Evolutionary conservation across 2,113 vertebrate genomes (phyloP), one percentile per base, ranked within the genome.

Genomic region (Epinephelus moara): DNA sequence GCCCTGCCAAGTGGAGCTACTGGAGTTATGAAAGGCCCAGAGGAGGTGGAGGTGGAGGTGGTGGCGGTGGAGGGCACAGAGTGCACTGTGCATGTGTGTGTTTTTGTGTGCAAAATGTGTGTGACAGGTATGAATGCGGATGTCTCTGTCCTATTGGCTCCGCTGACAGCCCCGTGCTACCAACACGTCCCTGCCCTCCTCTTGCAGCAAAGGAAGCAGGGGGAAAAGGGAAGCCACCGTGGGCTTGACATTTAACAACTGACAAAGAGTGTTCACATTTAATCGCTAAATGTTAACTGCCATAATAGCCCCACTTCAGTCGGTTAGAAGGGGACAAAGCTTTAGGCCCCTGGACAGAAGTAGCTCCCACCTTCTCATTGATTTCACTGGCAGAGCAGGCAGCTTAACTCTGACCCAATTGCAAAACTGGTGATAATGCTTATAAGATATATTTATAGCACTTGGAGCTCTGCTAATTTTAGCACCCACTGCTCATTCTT

Each of bases 231-330:
- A 68, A 81, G 79, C 85, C 88, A 79, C 86, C 49, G 53, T 49
- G 91, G 92, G 88, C 80, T 72, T 95, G 94, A 93, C 95, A 95
- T 96, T 95, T 95, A 93, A 80, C 88, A 86, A 80, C 87, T 91
- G 94, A 95, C 93, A 94, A 88, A 92, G 88, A 93, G 72, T 73
- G 90, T 94, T 95, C 94, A 93, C 91, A 93, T 95, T 94, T 93
- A 93, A 94, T 91, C 71, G 83, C 89, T 87, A 90, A 94, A 93
- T 94, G 91, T 93, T 95, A 94, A 93, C 94, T 86, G 89, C 82
- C 91, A 91, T 93, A 89, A 94, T 92, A 87, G 89, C 89, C 81
- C 72, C 79, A 68, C 84, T 91, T 92, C 83, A 81, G 56, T 88
- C 37, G 37, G 86, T 86, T 70, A 72, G 83, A 55, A 19, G 73